Evolutionary conservation across 1,140 invertebrate species (phyloP).

Genomic region (Heterodera carotae): DNA sequence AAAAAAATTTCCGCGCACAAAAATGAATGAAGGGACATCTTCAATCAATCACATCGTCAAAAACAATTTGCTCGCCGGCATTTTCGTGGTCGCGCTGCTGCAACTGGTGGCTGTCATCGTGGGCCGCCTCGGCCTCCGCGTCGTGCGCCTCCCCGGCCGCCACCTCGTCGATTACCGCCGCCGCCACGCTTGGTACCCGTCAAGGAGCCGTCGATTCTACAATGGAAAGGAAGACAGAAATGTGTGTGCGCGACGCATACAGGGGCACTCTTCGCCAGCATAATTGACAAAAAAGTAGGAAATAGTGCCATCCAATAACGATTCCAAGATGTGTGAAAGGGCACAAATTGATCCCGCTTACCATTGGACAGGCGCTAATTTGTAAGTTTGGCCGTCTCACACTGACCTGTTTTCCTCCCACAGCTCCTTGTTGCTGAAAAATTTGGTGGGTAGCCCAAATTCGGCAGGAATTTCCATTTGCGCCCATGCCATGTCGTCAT

Average conservation of each 20-base stretch:
- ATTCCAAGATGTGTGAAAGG: too few species aligned
- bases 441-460: constrained; percentile 23
- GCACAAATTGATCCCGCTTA: too few species aligned
- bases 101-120: too few species aligned
- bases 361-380: too few species aligned
- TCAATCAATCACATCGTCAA: too few species aligned
- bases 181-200: neutral
- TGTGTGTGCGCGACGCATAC: too few species aligned
- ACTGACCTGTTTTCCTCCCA: constrained; percentile 15
- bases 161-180: neutral
- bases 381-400: neutral
- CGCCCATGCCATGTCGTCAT: constrained; percentile 11
- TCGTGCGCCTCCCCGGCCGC: constrained; percentile 1
- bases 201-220: neutral
- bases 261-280: too few species aligned
- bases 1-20: too few species aligned
- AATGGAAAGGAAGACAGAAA: too few species aligned
- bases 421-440: constrained; percentile 24
- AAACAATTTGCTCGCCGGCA: too few species aligned
- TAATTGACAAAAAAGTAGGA: neutral
- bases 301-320: neutral
- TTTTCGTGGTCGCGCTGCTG: too few species aligned
- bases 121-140: neutral
- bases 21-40: too few species aligned
- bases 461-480: constrained; percentile 24